These are phyloP conservation scores for Lutraria lutraria DNA, from an alignment of 2,888 invertebrate genomes.

Conservation along the genomic window DNA sequence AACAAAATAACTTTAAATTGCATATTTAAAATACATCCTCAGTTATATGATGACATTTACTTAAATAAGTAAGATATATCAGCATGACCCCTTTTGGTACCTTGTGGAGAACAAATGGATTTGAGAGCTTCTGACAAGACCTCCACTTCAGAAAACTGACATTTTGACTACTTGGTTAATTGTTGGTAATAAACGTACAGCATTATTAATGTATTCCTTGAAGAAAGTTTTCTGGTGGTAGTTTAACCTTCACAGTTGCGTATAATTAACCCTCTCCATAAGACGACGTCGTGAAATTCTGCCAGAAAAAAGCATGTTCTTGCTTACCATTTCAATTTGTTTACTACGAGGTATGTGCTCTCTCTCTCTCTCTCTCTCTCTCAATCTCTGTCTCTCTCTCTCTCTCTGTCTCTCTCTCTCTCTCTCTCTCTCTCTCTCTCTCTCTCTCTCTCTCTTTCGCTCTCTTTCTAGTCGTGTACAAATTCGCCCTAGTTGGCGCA, in stretches of 20 bases:
- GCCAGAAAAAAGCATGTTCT: not conserved
- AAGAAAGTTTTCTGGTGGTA: not conserved
- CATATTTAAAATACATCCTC: not conserved
- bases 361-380: not conserved
- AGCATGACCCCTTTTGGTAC: not conserved
- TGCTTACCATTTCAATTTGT: not conserved
- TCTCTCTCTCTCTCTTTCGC: not conserved
- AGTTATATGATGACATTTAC: not conserved
- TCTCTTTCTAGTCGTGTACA: not conserved
- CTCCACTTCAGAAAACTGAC: not conserved
- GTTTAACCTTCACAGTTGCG: not conserved
- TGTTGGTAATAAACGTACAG: not conserved
- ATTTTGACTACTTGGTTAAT: not conserved
- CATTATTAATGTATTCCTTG: not conserved
- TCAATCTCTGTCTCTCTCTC: not conserved
- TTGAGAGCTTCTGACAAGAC: not conserved
- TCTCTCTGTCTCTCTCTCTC: not conserved
- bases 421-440: not conserved
- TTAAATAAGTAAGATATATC: not conserved
- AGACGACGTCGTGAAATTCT: not conserved
- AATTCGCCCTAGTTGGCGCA: slow-evolving; percentile 45
- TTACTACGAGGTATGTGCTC: not conserved
- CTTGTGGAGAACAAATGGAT: not conserved
- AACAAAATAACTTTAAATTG: not conserved
- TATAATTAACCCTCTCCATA: not conserved